A percentile compares a stretch with the other conserved stretches of the same genome.
Evolutionary conservation across 2,797 vertebrate species (phyloP).

Genomic region (Columba guinea): DNA sequence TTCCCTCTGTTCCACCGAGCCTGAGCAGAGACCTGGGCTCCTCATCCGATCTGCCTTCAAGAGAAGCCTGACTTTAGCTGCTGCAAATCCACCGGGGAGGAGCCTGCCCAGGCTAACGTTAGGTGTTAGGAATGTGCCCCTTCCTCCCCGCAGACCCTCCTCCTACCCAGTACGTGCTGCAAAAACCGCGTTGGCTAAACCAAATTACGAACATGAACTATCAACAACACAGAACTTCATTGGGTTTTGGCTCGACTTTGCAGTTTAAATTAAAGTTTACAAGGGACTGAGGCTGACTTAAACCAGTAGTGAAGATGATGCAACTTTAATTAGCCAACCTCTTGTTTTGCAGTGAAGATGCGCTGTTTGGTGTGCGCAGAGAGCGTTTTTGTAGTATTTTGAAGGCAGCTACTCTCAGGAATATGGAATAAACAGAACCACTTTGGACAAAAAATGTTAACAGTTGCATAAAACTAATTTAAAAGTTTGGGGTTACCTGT

Average conservation of each 20-base stretch:
- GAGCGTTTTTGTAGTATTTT: background rate
- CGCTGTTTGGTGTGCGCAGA: background rate
- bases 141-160: background rate
- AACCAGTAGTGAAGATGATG: background rate
- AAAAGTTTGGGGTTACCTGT: background rate
- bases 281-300: background rate
- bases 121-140: slow-evolving; percentile 27
- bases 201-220: background rate
- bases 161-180: slow-evolving; percentile 35
- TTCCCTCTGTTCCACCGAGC: background rate
- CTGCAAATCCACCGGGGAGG: background rate
- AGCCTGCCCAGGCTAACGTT: slow-evolving; percentile 8
- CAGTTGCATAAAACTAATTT: background rate
- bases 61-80: slow-evolving; percentile 39
- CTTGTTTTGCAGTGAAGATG: slow-evolving; percentile 29
- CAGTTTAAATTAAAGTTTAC: background rate
- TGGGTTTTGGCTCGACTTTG: slow-evolving; percentile 8
- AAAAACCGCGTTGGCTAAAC: slow-evolving; percentile 31
- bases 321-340: slow-evolving; percentile 17
- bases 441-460: background rate
- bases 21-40: slow-evolving; percentile 6
- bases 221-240: background rate
- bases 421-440: slow-evolving; percentile 29
- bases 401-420: slow-evolving; percentile 66
- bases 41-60: slow-evolving; percentile 32